phyloP scores from a whole-genome alignment of 2,113 vertebrate genomes.

The Lichenostomus cassidix region DNA sequence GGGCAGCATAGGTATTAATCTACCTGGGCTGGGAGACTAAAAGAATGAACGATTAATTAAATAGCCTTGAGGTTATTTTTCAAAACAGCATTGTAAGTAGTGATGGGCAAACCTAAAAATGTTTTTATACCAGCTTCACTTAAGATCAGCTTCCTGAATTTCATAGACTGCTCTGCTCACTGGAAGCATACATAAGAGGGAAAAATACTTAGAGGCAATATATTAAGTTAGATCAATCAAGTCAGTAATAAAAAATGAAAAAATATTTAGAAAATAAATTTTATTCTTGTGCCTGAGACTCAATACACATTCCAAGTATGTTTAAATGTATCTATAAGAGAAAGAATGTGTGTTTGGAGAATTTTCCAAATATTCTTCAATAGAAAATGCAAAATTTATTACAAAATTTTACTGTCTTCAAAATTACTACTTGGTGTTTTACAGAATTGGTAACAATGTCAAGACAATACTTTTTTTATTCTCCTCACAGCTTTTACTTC shows the following conservation, averaged over 20 bases:
- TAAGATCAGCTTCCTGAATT: slow-evolving; percentile 12
- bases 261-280: background rate
- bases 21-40: slow-evolving; percentile 49
- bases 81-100: slow-evolving; percentile 53
- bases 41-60: slow-evolving; percentile 73
- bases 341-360: background rate
- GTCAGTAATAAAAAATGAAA: background rate
- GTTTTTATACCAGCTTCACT: background rate
- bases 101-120: slow-evolving; percentile 18
- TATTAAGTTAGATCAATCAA: background rate
- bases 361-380: background rate
- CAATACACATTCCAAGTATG: background rate
- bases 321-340: background rate
- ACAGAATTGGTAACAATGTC: background rate
- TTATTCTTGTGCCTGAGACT: background rate
- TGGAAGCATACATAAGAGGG: background rate
- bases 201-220: background rate
- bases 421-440: background rate
- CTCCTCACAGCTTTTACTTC: background rate
- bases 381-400: background rate
- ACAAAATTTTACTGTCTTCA: background rate
- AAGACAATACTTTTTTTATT: background rate
- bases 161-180: background rate
- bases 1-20: slow-evolving; percentile 59
- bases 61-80: slow-evolving; percentile 66